Evolutionary conservation across 2,888 invertebrate genomes (phyloP).

Genomic region (Agrotis puta): DNA sequence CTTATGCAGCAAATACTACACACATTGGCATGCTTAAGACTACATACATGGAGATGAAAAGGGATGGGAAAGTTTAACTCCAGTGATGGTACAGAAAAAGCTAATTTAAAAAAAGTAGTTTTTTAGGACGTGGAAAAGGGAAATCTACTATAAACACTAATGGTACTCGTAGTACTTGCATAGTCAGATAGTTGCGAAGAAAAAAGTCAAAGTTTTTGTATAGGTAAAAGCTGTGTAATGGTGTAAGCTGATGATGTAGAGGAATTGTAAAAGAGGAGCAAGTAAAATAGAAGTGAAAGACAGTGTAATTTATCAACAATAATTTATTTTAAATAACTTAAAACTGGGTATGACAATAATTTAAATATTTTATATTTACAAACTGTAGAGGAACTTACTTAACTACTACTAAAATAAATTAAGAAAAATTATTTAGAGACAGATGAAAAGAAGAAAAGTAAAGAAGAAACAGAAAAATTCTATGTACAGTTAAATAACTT

Average conservation of each 20-base stretch:
- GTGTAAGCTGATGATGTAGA: background rate
- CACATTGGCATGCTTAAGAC: too few species aligned
- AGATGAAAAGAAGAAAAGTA: background rate
- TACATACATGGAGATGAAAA: too few species aligned
- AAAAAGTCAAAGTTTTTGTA: too few species aligned
- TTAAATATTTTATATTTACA: background rate
- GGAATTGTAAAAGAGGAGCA: background rate
- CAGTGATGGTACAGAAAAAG: too few species aligned
- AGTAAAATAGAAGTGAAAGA: background rate
- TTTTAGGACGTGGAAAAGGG: background rate
- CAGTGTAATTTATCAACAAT: background rate
- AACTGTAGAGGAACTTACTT: background rate
- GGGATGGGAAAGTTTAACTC: too few species aligned
- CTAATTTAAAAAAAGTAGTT: background rate
- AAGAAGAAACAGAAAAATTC: background rate
- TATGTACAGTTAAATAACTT: slow-evolving; percentile 13
- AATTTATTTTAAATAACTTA: slow-evolving; percentile 21
- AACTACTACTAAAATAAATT: background rate
- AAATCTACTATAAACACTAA: background rate
- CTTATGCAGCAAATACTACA: too few species aligned
- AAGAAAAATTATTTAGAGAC: background rate
- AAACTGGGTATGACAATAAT: background rate
- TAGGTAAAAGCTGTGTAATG: background rate
- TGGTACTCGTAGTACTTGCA: background rate
- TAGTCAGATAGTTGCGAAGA: too few species aligned